These are phyloP conservation scores for Trididemnum nubilum DNA, from an alignment of 23 tunicate species.

Conservation along the genomic window DNA sequence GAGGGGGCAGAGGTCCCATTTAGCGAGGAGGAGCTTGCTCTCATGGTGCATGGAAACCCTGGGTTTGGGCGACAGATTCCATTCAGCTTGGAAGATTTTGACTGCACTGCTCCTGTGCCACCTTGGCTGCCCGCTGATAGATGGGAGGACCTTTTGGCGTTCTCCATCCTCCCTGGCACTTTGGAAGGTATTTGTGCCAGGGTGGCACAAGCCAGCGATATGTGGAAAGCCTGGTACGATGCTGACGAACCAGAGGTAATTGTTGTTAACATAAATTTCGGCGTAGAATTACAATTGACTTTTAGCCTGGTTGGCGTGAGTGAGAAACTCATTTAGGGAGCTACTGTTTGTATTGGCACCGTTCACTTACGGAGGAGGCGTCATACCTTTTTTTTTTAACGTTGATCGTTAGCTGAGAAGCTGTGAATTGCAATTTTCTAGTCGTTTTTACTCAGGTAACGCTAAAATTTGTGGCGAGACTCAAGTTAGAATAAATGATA, in stretches of 20 bases:
- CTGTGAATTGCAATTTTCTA: too few relatives aligned
- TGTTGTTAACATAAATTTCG: too few relatives aligned
- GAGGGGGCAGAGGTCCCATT: conserved; percentile 60
- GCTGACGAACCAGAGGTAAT: conserved; percentile 60
- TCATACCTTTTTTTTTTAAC: too few relatives aligned
- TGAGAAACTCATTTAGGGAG: too few relatives aligned
- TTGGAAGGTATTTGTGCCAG: conserved; percentile 70
- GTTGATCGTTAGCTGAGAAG: too few relatives aligned
- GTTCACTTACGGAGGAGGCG: too few relatives aligned
- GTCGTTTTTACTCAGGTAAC: too few relatives aligned
- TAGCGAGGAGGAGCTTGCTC: conserved; percentile 72
- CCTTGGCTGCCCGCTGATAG: conserved; percentile 83
- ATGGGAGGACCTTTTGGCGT: conserved; percentile 79
- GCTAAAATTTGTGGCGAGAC: too few relatives aligned
- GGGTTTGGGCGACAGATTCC: conserved; percentile 59
- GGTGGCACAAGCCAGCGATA: conserved; percentile 60
- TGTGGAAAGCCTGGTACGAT: conserved; percentile 82
- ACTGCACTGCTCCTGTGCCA: conserved; percentile 64
- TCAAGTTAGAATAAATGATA: too few relatives aligned
- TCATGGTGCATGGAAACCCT: conserved; percentile 80
- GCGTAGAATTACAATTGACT: too few relatives aligned
- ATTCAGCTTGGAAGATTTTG: conserved; percentile 54
- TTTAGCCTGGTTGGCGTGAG: too few relatives aligned
- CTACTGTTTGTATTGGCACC: too few relatives aligned
- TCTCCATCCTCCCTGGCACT: conserved; percentile 70